Evolutionary conservation across 2,888 invertebrate genomes (phyloP), one percentile per base, ranked within the genome.

Genomic region (Agrotis ipsilon): DNA sequence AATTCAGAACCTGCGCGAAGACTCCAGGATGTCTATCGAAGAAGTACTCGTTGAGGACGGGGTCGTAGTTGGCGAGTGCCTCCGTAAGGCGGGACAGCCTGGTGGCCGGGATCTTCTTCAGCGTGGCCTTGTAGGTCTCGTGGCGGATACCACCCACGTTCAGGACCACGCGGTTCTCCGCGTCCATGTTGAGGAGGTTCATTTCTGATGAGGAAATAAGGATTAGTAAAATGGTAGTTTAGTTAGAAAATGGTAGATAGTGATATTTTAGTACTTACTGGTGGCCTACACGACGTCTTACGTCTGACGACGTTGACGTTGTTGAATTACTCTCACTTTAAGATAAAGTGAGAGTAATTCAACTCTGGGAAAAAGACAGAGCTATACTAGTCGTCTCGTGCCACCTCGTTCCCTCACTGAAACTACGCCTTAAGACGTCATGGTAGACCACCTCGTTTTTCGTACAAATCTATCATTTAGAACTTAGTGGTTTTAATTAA

Each of bases 11-110:
- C 96, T 99, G 99, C 71, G 99, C 99, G 95, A 99, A 99, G 86
- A 97, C 99, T 66, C 99, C 99, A 46, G 99, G 99, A 96, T 99
- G 99, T 86, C 99, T 96, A 96, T 99, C 99, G 96, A 99, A 99
- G 97, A 99, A 99, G 97, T 99, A 99, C 96, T 99, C 99, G 96
- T 99, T 99, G 89, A 99, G 97, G 90, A 99, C 98, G 62, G 99
- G 99, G 96, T 99, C 99, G 96, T 99, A 99, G 96, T 99, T 99
- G 92, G 99, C 99, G 89, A 99, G 97, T 58, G 99, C 99, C 96
- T 99, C 99, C 77, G 99, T 99, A 83, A 99, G 97, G 81, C 99
- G 97, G 63, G 99, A 99, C 84, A 99, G 97, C 80, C 99, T 97
- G 66, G 99, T 99, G 89, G 99, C 99, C 49, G 99, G 99, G 91